Evolutionary conservation across 2,888 invertebrate genomes (phyloP).

Genomic region (Rhingia campestris): DNA sequence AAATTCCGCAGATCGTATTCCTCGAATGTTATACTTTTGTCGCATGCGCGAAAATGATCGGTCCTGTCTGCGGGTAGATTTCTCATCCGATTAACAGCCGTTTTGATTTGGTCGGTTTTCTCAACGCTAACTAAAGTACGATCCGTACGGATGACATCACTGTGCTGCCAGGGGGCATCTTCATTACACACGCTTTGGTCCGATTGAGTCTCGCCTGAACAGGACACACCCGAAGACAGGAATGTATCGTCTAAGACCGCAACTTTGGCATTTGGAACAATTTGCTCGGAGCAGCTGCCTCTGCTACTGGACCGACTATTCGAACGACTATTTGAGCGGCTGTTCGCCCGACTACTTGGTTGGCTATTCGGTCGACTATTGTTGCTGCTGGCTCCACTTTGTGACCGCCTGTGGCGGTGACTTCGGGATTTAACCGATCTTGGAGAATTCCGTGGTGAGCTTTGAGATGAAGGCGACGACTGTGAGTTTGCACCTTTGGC

Average conservation of each 20-base stretch:
- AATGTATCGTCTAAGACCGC: conserved; percentile 79
- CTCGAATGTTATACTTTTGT: conserved; percentile 52
- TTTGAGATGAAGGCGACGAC: conserved; percentile 40
- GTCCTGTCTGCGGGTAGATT: conserved; percentile 35
- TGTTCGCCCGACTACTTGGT: conserved; percentile 54
- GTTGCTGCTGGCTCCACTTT: conserved; percentile 54
- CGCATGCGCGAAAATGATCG: conserved; percentile 46
- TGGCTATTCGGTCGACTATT: conserved; percentile 32
- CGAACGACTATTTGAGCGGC: conserved; percentile 58
- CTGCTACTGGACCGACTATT: conserved; percentile 63
- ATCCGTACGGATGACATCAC: conserved; percentile 59
- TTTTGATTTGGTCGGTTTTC: conserved; percentile 59
- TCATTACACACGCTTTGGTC: conserved; percentile 76
- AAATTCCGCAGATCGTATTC: conserved; percentile 79
- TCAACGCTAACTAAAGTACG: conserved; percentile 14
- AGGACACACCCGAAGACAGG: conserved; percentile 81
- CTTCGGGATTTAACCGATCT: conserved; percentile 56
- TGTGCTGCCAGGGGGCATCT: conserved; percentile 57
- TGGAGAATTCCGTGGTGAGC: conserved; percentile 52
- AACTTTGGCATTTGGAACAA: conserved; percentile 72
- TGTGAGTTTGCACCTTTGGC: conserved; percentile 50
- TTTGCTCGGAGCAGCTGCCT: conserved; percentile 67
- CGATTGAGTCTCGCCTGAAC: conserved; percentile 80
- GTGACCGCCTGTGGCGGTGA: conserved; percentile 73
- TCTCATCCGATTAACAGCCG: conserved; percentile 53